A percentile compares a stretch with the other conserved stretches of the same genome.
Conservation (phyloP, 2,797 vertebrate genomes). For the Columba guinea region DNA sequence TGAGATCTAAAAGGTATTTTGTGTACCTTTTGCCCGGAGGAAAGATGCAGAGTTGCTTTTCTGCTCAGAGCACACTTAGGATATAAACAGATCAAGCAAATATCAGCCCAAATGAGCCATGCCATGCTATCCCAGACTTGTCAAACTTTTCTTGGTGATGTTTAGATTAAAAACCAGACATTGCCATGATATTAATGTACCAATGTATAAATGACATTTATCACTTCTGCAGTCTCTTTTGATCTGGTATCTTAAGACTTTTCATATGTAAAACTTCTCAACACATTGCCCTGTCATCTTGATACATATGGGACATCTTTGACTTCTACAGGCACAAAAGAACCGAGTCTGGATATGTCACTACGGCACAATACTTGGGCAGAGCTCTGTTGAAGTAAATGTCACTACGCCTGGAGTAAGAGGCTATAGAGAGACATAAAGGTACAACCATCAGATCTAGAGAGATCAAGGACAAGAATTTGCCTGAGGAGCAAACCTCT, state of each 20-base stretch:
- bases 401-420: conserved; percentile 56
- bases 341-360: conserved; percentile 61
- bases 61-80: conserved; percentile 20
- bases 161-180: conserved; percentile 38
- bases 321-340: conserved; percentile 49
- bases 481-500: conserved; percentile 42
- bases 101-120: conserved; percentile 61
- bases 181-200: conserved; percentile 20
- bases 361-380: conserved; percentile 27
- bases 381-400: conserved; percentile 62
- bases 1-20: conserved; percentile 22
- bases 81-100: conserved; percentile 47
- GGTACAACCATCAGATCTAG: conserved; percentile 53
- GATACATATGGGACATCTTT: conserved; percentile 50
- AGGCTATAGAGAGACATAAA: conserved; percentile 52
- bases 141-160: not conserved
- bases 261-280: conserved; percentile 45
- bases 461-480: conserved; percentile 54
- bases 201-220: conserved; percentile 66
- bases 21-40: conserved; percentile 23
- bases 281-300: conserved; percentile 57
- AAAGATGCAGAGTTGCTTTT: conserved; percentile 17
- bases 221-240: conserved; percentile 53
- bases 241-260: conserved; percentile 50
- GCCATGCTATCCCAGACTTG: conserved; percentile 23